These are phyloP conservation scores for Esox niger DNA, from an alignment of 2,113 vertebrate genomes.

Conservation along the genomic window DNA sequence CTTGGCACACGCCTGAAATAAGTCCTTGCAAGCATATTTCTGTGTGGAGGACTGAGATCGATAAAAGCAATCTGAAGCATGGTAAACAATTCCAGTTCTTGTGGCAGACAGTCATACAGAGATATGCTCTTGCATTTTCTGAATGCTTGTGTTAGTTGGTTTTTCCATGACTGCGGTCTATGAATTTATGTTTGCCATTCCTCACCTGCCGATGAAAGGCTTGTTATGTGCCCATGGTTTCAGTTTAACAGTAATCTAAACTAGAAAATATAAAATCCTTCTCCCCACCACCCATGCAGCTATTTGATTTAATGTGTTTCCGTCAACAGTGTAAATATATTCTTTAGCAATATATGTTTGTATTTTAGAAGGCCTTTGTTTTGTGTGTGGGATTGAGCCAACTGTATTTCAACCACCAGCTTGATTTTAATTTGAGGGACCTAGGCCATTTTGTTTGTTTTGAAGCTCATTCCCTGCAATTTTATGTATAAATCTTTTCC, in stretches of 20 bases:
- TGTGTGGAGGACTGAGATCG: conserved; percentile 44
- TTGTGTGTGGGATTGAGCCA: too few relatives aligned
- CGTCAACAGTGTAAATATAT: background rate
- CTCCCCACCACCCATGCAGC: background rate
- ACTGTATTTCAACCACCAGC: too few relatives aligned
- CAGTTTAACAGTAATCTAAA: conserved; percentile 2
- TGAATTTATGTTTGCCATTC: background rate
- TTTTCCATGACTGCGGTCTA: background rate
- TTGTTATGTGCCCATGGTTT: background rate
- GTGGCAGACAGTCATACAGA: conserved; percentile 14
- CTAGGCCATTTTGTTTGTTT: too few relatives aligned
- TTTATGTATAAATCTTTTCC: too few relatives aligned
- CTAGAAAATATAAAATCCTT: background rate
- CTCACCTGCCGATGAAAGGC: background rate
- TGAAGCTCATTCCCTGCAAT: too few relatives aligned
- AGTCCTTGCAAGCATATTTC: conserved; percentile 52
- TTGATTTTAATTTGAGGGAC: too few relatives aligned
- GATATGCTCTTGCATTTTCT: background rate
- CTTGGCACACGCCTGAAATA: conserved; percentile 36
- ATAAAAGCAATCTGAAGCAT: conserved; percentile 67
- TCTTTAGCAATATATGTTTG: background rate
- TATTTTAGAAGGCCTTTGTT: background rate
- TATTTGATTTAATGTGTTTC: background rate
- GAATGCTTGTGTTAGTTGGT: background rate
- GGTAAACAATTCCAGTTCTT: conserved; percentile 54